Evolutionary conservation across 2,113 vertebrate species (phyloP).

Genomic region (Lota lota): DNA sequence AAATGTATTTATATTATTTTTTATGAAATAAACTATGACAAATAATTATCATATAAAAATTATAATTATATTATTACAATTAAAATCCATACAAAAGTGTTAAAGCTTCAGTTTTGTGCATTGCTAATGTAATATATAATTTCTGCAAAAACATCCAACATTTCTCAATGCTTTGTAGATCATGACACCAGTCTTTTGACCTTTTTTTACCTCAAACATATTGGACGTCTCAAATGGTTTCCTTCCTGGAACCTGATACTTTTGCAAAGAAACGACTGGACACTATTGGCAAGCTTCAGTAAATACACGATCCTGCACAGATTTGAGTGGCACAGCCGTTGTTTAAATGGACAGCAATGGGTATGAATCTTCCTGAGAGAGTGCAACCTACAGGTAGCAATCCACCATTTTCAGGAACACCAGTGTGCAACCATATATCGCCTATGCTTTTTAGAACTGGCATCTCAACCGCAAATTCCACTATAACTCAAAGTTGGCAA

Average conservation of each 20-base stretch:
- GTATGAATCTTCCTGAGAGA: slow-evolving; percentile 61
- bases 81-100: neutral
- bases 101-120: slow-evolving; percentile 9
- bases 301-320: slow-evolving; percentile 8
- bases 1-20: no score
- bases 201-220: neutral
- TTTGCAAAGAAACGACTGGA: slow-evolving; percentile 36
- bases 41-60: no score
- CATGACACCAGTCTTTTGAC: slow-evolving; percentile 16
- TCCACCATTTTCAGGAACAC: neutral
- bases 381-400: slow-evolving; percentile 38
- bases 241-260: slow-evolving; percentile 31
- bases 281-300: slow-evolving; percentile 11
- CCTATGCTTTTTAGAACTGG: neutral
- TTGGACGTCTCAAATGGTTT: slow-evolving; percentile 15
- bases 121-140: neutral
- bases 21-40: no score
- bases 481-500: no score
- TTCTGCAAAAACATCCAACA: no score
- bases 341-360: slow-evolving; percentile 12
- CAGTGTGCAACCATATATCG: neutral
- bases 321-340: slow-evolving; percentile 34
- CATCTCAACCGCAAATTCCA: no score
- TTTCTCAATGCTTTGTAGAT: no score
- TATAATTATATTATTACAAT: neutral